Evolutionary conservation across 2,113 vertebrate genomes (phyloP).

Genomic region (Natator depressus): DNA sequence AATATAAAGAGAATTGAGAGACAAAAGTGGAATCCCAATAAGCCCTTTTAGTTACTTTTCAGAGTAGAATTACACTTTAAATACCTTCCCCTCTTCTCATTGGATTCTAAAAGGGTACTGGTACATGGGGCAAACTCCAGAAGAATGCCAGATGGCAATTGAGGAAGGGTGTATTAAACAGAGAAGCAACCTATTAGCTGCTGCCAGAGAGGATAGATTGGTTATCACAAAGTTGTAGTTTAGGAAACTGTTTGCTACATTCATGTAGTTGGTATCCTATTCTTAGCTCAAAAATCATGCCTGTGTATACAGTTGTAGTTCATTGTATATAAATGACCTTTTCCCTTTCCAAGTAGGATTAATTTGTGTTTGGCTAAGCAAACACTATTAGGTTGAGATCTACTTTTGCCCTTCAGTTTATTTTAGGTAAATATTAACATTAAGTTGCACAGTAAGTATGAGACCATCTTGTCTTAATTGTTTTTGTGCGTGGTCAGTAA

Average conservation of each 20-base stretch:
- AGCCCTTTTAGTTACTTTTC: background rate
- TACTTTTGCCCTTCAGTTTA: slow-evolving; percentile 30
- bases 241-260: slow-evolving; percentile 30
- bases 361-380: slow-evolving; percentile 26
- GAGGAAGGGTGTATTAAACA: background rate
- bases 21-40: background rate
- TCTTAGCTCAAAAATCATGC: slow-evolving; percentile 25
- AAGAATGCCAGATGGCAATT: background rate
- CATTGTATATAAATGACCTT: slow-evolving; percentile 30
- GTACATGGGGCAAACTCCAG: background rate
- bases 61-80: background rate
- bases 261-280: slow-evolving; percentile 3
- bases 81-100: background rate
- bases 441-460: slow-evolving; percentile 40
- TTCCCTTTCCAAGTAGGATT: slow-evolving; percentile 41
- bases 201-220: background rate
- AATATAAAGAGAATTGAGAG: background rate
- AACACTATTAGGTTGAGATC: background rate
- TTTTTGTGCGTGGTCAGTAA: background rate
- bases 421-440: slow-evolving; percentile 59
- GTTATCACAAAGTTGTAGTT: background rate
- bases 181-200: background rate
- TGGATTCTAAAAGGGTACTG: background rate
- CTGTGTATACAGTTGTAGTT: slow-evolving; percentile 28
- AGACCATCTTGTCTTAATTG: slow-evolving; percentile 20